Evolutionary conservation across 2,113 vertebrate genomes (phyloP), one percentile per base, ranked within the genome.

Genomic region (Arenaria interpres): DNA sequence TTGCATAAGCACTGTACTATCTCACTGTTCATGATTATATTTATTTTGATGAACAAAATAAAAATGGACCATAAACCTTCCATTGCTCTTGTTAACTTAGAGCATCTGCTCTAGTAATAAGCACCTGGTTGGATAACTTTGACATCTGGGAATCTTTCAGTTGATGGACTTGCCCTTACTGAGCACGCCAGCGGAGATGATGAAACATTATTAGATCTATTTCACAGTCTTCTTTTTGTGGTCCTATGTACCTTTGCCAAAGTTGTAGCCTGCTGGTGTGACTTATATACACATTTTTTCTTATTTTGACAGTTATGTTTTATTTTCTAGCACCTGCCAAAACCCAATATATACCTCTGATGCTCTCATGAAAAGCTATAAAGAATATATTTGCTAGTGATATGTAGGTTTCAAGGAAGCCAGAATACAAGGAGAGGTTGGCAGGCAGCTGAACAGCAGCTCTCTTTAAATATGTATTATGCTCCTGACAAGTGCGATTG

Each of bases 101-200:
- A 94, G 37, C 88, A 95, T 93, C 74, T 96, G 89, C 45, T 95
- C 48, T 25, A n/a, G 56, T 57, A 93, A 85, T 91, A 94, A 73
- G 17, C 30, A 54, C 57, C 33, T 91, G 93, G 62, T 85, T 93
- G 87, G 71, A 37, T 91, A 91, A 79, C 37, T 85, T 79, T 90
- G 87, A 93, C 91, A 95, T 96, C 91, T 94, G 85, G 74, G 85
- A 85, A 95, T 93, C 62, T 82, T 83, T 88, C 77, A 93, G 71
- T n/a, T 79, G 89, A 62, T 39, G 53, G 57, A 79, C 45, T 94
- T 95, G 28, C 37, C n/a, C 57, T 94, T 88, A 88, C 33, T 62
- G 4, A 79, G 16, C 62, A 57, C 50, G 25, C 27, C 74, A 79
- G 17, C 5, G 4, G 43, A 85, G 32, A 60, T 75, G 35, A 91